phyloP scores from a whole-genome alignment of 2,113 vertebrate species.

The Chaenogobius annularis region DNA sequence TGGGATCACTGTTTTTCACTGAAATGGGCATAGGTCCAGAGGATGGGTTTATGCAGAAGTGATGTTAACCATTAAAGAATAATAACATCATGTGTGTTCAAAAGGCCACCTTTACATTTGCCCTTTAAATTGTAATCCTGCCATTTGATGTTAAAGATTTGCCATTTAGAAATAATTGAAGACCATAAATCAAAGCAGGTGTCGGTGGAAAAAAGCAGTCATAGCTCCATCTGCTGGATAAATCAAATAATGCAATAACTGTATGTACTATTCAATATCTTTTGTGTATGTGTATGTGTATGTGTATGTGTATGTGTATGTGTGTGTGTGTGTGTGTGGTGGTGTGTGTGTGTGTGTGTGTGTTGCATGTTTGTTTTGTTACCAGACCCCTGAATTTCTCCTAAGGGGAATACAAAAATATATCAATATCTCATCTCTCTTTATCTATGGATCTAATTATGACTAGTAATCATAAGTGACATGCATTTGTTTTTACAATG shows the following conservation, averaged over 20 bases:
- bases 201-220: constrained; percentile 1
- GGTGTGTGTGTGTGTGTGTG: too few species aligned
- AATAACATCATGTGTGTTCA: not conserved
- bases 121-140: not conserved
- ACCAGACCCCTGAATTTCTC: too few species aligned
- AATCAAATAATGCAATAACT: constrained; percentile 30
- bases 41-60: too few species aligned
- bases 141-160: not conserved
- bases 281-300: not conserved
- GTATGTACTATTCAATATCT: not conserved
- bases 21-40: too few species aligned
- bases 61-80: not conserved
- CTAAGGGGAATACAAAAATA: too few species aligned
- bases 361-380: too few species aligned
- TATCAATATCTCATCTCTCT: too few species aligned
- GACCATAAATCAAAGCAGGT: constrained; percentile 15
- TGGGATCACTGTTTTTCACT: too few species aligned
- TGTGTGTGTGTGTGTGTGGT: too few species aligned
- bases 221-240: constrained; percentile 59
- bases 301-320: too few species aligned
- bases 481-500: not conserved
- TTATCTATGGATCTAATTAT: too few species aligned
- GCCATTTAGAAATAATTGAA: not conserved
- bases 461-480: not conserved
- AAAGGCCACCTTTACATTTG: not conserved